Conservation (phyloP, 1,140 invertebrate genomes). For the Bombus soroeensis region DNA sequence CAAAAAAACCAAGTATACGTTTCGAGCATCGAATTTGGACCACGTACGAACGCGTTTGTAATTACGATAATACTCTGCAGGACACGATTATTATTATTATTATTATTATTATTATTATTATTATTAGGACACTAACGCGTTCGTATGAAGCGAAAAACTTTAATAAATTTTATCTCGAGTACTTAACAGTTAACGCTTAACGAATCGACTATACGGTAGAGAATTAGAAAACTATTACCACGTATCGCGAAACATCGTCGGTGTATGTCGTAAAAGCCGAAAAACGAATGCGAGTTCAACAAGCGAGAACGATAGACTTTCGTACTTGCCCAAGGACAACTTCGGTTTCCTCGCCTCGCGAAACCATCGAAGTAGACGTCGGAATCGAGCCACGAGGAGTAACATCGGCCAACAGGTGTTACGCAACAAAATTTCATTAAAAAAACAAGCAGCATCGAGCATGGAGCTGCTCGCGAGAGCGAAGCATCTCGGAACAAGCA, state of each 20-base stretch:
- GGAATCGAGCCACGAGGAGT: background rate
- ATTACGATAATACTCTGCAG: too few species aligned
- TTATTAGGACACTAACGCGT: too few species aligned
- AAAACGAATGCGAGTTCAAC: background rate
- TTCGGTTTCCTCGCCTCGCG: background rate
- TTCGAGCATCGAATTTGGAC: too few species aligned
- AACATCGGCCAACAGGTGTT: constrained; percentile 44
- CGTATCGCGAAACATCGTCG: too few species aligned
- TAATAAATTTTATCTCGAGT: too few species aligned
- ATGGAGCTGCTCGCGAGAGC: background rate
- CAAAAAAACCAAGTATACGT: too few species aligned
- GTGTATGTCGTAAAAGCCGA: too few species aligned
- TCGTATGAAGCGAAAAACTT: rapidly evolving
- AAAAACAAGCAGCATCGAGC: constrained; percentile 17
- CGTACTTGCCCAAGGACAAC: background rate
- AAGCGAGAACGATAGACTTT: background rate
- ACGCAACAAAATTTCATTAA: constrained; percentile 40
- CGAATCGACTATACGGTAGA: rapidly evolving
- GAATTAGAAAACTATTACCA: too few species aligned
- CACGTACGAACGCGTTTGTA: too few species aligned
- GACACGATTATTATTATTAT: too few species aligned
- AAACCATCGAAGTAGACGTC: background rate
- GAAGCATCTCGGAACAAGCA: background rate
- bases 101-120: too few species aligned
- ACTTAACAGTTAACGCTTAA: too few species aligned